These are phyloP conservation scores for Euplexia lucipara DNA, from an alignment of 2,888 invertebrate genomes.

Conservation along the genomic window DNA sequence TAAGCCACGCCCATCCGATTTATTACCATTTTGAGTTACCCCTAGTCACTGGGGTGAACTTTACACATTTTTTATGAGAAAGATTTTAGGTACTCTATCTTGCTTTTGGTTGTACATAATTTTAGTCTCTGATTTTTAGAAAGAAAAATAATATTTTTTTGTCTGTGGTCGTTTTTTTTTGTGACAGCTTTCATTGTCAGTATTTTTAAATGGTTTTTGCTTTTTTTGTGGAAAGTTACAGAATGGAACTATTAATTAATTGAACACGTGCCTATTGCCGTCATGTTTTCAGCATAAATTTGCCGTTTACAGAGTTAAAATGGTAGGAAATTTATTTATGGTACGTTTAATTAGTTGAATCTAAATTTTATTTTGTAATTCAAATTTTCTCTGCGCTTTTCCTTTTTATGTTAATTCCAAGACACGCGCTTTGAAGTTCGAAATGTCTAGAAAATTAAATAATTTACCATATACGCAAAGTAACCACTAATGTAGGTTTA, in stretches of 20 bases:
- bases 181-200: background rate
- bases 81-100: slow-evolving; percentile 39
- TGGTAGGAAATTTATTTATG: too few relatives aligned
- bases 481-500: slow-evolving; percentile 15
- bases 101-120: slow-evolving; percentile 19
- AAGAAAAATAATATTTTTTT: slow-evolving; percentile 20
- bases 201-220: background rate
- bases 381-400: slow-evolving; percentile 20
- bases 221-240: background rate
- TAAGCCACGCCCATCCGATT: slow-evolving; percentile 70
- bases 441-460: slow-evolving; percentile 24
- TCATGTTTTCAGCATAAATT: too few relatives aligned
- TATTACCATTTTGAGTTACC: slow-evolving; percentile 69
- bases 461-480: background rate
- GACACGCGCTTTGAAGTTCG: background rate
- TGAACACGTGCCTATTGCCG: background rate
- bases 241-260: background rate
- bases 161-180: slow-evolving; percentile 7
- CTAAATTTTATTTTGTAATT: too few relatives aligned
- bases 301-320: background rate
- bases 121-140: slow-evolving; percentile 19
- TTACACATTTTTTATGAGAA: slow-evolving; percentile 58
- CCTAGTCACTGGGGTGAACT: slow-evolving; percentile 61
- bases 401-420: slow-evolving; percentile 7
- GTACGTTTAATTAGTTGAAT: too few relatives aligned